These are phyloP conservation scores for Glomeris marginata DNA, from an alignment of 2,888 invertebrate genomes.

Conservation along the genomic window DNA sequence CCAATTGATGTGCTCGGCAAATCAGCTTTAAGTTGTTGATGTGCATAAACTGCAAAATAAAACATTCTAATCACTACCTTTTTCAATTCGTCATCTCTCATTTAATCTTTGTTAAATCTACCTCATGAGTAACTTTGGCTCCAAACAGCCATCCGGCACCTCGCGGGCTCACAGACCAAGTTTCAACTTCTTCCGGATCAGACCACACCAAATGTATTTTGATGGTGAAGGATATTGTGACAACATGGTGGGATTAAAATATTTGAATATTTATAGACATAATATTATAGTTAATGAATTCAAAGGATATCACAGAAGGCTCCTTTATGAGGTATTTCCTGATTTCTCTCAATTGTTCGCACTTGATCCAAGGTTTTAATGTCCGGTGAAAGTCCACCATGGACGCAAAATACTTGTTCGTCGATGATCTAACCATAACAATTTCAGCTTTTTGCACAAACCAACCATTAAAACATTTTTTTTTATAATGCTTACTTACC, in stretches of 20 bases:
- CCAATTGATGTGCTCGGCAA: constrained; percentile 96
- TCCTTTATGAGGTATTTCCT: constrained; percentile 97
- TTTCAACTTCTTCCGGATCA: constrained; percentile 92
- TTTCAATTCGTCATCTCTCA: neutral
- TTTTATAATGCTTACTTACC: constrained; percentile 45
- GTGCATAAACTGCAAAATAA: constrained; percentile 53
- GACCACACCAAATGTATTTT: constrained; percentile 74
- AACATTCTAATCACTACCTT: neutral
- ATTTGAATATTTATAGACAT: neutral
- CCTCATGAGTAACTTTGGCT: constrained; percentile 71
- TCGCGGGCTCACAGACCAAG: constrained; percentile 84
- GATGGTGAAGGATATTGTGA: neutral
- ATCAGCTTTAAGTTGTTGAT: constrained; percentile 85
- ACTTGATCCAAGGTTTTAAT: constrained; percentile 95
- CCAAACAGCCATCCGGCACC: constrained; percentile 99
- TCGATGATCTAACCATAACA: constrained; percentile 68
- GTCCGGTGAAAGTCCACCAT: constrained; percentile 94
- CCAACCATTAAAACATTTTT: constrained; percentile 1
- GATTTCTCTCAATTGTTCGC: constrained; percentile 82
- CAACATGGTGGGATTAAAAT: neutral
- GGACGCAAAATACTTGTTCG: constrained; percentile 90
- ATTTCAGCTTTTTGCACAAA: constrained; percentile 9
- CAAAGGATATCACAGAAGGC: constrained; percentile 71
- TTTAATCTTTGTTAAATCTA: constrained; percentile 7
- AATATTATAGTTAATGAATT: neutral